These are phyloP conservation scores for Larimichthys polyactis DNA, from an alignment of 2,113 vertebrate genomes.

Conservation along the genomic window DNA sequence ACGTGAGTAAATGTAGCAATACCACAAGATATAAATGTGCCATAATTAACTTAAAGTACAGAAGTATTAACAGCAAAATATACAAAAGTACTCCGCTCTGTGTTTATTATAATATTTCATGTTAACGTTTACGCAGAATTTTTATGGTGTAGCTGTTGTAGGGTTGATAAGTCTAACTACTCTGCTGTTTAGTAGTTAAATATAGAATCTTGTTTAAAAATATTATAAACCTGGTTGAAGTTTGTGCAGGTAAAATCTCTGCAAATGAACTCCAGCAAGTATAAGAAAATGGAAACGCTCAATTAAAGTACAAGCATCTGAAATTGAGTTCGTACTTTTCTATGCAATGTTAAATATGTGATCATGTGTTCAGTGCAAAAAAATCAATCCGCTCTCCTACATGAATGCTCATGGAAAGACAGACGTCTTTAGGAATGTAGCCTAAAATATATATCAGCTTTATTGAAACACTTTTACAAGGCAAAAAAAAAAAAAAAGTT, in stretches of 20 bases:
- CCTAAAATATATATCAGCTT: conserved; percentile 92
- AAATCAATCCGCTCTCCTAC: background rate
- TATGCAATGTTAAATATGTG: background rate
- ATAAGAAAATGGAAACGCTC: background rate
- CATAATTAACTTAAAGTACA: background rate
- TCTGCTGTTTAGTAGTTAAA: background rate
- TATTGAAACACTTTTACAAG: conserved; percentile 93
- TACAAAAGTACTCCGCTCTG: background rate
- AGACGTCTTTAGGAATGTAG: conserved; percentile 35
- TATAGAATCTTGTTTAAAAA: background rate
- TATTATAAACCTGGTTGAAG: background rate
- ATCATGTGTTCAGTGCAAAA: background rate
- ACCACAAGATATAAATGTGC: background rate
- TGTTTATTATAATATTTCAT: background rate
- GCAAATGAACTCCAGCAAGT: background rate
- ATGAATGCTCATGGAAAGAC: conserved; percentile 19
- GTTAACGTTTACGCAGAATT: background rate
- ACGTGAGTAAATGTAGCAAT: background rate
- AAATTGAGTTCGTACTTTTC: background rate
- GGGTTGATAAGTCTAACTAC: background rate
- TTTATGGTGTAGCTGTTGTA: background rate
- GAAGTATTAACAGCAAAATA: background rate
- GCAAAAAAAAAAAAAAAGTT: conserved; percentile 74
- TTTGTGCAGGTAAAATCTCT: background rate
- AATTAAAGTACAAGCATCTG: background rate